Percentiles rank a stretch among this genome's conserved stretches.
These are phyloP conservation scores for Remorina albescens DNA, from an alignment of 2,797 vertebrate genomes.

Conservation along the genomic window DNA sequence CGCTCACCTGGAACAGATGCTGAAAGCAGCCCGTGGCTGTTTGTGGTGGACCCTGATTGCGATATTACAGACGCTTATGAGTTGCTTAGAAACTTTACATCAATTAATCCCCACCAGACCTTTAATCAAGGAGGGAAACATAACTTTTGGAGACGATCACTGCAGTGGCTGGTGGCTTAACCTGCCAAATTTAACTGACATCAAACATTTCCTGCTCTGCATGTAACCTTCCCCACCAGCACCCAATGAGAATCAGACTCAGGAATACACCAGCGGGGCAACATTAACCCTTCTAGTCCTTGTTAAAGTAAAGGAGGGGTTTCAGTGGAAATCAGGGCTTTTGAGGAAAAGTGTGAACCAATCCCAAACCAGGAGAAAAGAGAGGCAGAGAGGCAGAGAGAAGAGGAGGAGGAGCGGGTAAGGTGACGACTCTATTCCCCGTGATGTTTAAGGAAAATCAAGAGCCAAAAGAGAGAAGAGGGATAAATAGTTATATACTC, in stretches of 20 bases:
- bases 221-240: slow-evolving; percentile 46
- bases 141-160: slow-evolving; percentile 8
- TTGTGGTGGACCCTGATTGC: slow-evolving; percentile 74
- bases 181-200: slow-evolving; percentile 20
- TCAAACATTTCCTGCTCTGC: slow-evolving; percentile 20
- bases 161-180: slow-evolving; percentile 38
- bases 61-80: slow-evolving; percentile 51
- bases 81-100: slow-evolving; percentile 58
- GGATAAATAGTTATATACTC: slow-evolving; percentile 80
- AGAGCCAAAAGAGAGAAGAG: slow-evolving; percentile 67
- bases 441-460: slow-evolving; percentile 55
- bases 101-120: slow-evolving; percentile 35
- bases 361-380: slow-evolving; percentile 62
- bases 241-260: slow-evolving; percentile 25
- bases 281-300: slow-evolving; percentile 35
- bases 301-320: slow-evolving; percentile 25
- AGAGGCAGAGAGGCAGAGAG: slow-evolving; percentile 20
- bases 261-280: slow-evolving; percentile 30
- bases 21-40: slow-evolving; percentile 73
- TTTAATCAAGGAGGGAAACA: slow-evolving; percentile 33
- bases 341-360: slow-evolving; percentile 47
- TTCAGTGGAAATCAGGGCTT: slow-evolving; percentile 36
- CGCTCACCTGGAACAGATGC: slow-evolving; percentile 69
- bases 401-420: slow-evolving; percentile 13
- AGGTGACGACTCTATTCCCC: slow-evolving; percentile 57